These are phyloP conservation scores for Dysmachus trigonus DNA, from an alignment of 2,888 invertebrate species.

Conservation along the genomic window DNA sequence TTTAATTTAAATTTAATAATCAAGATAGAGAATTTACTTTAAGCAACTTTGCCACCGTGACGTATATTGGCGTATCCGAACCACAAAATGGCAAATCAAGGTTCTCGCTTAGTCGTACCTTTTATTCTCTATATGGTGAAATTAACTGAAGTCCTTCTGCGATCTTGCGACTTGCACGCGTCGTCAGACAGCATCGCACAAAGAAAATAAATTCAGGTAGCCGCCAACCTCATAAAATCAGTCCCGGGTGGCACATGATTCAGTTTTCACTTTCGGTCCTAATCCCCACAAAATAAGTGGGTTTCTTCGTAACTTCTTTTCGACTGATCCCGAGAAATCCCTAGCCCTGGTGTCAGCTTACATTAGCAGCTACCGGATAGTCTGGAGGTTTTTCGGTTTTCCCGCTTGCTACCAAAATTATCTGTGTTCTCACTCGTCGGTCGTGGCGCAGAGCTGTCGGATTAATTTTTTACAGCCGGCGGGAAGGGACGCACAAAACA, in stretches of 20 bases:
- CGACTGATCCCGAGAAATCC: conserved; percentile 35
- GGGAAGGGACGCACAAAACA: background rate
- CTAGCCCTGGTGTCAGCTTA: conserved; percentile 28
- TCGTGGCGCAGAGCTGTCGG: conserved; percentile 46
- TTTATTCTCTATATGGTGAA: no score
- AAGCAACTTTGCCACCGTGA: no score
- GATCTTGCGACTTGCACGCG: background rate
- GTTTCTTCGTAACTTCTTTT: conserved; percentile 16
- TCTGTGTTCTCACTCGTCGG: conserved; percentile 46
- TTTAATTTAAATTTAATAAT: no score
- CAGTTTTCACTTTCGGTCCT: conserved; percentile 29
- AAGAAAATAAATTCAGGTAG: conserved; percentile 21
- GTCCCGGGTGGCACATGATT: conserved; percentile 36
- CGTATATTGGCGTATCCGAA: no score
- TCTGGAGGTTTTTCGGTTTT: background rate
- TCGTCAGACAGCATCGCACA: background rate
- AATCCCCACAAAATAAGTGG: conserved; percentile 19
- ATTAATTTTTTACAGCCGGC: conserved; percentile 44
- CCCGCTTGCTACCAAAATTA: conserved; percentile 25
- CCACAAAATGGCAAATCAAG: no score
- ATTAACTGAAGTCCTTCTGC: background rate
- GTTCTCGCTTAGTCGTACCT: no score
- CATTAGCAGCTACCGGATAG: conserved; percentile 37
- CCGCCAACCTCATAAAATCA: conserved; percentile 2
- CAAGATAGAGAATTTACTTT: no score